Conservation (phyloP, 2,113 vertebrate genomes). For the Eidolon helvum region DNA sequence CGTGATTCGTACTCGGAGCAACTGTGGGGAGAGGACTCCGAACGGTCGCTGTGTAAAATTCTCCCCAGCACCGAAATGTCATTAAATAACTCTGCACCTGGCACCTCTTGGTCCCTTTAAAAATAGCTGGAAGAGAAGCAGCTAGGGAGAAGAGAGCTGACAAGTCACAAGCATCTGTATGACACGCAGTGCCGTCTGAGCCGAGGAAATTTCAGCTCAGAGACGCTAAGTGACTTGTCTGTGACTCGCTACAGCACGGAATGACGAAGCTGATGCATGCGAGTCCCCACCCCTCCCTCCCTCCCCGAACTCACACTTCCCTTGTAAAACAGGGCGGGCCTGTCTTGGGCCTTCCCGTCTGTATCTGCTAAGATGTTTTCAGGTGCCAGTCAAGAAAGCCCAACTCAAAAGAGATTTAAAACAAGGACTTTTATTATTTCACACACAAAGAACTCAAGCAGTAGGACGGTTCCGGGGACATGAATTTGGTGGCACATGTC, state of each 20-base stretch:
- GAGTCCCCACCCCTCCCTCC: too few species aligned
- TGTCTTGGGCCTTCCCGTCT: background rate
- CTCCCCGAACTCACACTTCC: background rate
- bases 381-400: background rate
- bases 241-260: background rate
- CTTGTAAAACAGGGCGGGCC: background rate
- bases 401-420: background rate
- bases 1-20: conserved; percentile 43
- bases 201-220: background rate
- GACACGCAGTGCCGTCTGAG: background rate
- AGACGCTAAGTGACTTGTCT: background rate
- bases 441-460: background rate
- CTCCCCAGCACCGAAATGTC: conserved; percentile 2
- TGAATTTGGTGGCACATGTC: background rate
- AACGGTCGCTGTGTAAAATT: background rate
- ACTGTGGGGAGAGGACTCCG: conserved; percentile 43
- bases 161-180: background rate
- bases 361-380: background rate
- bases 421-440: background rate
- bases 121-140: conserved; percentile 45
- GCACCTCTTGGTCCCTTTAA: conserved; percentile 47
- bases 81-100: background rate
- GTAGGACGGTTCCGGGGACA: background rate
- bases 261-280: background rate
- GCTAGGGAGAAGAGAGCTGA: background rate